Evolutionary conservation across 2,888 invertebrate species (phyloP).

Genomic region (Diarsia mendica): DNA sequence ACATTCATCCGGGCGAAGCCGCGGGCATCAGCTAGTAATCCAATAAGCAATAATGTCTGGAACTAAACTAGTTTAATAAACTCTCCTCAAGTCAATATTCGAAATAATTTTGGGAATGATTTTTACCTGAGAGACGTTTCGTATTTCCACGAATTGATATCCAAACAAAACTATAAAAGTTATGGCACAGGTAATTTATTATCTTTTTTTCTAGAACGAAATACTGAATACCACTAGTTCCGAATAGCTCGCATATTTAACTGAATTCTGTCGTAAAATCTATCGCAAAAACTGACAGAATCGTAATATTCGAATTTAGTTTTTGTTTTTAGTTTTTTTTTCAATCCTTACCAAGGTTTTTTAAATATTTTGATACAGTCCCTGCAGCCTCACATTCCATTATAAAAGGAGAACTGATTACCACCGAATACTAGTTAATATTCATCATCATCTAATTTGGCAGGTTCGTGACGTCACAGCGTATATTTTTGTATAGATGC

Average conservation of each 20-base stretch:
- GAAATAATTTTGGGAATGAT: not conserved
- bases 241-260: conserved; percentile 4
- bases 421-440: conserved; percentile 30
- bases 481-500: conserved; percentile 72
- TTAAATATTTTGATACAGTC: not conserved
- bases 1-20: too few relatives aligned
- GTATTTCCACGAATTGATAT: conserved; percentile 19
- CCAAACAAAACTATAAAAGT: conserved; percentile 12
- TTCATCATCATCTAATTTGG: conserved; percentile 67
- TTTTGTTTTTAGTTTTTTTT: too few relatives aligned
- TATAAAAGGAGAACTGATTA: conserved; percentile 29
- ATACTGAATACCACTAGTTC: not conserved
- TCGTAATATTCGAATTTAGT: not conserved
- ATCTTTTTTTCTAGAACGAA: conserved; percentile 14
- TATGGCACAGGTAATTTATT: conserved; percentile 6
- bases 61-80: not conserved
- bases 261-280: conserved; percentile 8
- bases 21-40: too few relatives aligned
- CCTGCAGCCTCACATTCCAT: not conserved
- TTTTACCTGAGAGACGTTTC: not conserved
- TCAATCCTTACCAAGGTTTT: not conserved
- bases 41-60: not conserved
- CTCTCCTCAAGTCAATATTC: not conserved
- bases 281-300: not conserved
- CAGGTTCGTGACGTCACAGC: conserved; percentile 67